phyloP scores from a whole-genome alignment of 2,797 vertebrate genomes.

The Urocyon cinereoargenteus region DNA sequence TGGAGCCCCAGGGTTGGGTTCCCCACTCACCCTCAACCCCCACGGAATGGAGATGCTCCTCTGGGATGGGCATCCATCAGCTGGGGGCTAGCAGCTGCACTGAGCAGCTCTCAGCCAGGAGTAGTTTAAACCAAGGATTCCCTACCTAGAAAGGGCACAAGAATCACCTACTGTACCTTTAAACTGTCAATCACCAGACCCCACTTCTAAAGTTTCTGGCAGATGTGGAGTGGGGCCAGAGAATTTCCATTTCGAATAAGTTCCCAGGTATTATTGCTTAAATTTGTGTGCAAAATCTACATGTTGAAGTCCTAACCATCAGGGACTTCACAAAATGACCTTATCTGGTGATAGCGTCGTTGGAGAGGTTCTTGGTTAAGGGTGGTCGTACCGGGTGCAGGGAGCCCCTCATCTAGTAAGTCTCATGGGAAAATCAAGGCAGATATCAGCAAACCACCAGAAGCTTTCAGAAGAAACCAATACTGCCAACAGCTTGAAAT shows the following conservation, averaged over 20 bases:
- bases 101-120: accelerated
- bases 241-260: neutral
- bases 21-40: neutral
- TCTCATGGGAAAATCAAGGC: neutral
- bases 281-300: neutral
- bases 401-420: too few species aligned
- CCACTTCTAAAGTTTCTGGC: too few species aligned
- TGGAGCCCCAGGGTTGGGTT: accelerated
- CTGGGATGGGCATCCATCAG: accelerated
- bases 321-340: neutral
- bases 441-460: neutral
- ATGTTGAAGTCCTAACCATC: neutral
- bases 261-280: neutral
- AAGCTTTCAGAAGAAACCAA: neutral
- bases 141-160: neutral
- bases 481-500: neutral
- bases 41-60: neutral
- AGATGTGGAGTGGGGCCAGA: neutral
- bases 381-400: accelerated
- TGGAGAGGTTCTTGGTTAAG: too few species aligned
- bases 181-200: accelerated
- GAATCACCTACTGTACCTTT: neutral
- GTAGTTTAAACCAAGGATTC: accelerated
- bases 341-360: neutral
- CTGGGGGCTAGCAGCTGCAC: too few species aligned